Evolutionary conservation across 1,140 invertebrate species (phyloP).

Genomic region (Monomorium pharaonis): DNA sequence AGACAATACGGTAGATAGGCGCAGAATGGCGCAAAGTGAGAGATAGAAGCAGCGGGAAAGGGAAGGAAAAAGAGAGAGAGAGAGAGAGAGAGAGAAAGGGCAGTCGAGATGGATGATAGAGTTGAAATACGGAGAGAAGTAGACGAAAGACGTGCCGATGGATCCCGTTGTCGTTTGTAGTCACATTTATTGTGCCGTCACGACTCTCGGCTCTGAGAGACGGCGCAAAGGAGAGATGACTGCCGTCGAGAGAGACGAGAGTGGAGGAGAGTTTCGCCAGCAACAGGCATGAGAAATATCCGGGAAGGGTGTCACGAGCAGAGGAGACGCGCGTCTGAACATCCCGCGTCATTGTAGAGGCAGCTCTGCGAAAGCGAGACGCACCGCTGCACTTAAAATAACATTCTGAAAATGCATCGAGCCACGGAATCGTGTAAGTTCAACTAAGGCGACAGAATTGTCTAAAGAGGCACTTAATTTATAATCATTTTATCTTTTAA

Average conservation of each 20-base stretch:
- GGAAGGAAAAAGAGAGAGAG: neutral
- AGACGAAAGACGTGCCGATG: slow-evolving; percentile 37
- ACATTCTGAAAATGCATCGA: slow-evolving; percentile 15
- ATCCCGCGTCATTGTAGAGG: neutral
- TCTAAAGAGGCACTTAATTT: neutral
- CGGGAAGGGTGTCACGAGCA: slow-evolving; percentile 58
- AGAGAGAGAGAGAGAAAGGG: too few relatives aligned
- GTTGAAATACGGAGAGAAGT: neutral
- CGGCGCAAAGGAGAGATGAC: neutral
- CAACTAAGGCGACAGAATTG: neutral
- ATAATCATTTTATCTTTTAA: too few relatives aligned
- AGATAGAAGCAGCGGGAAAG: neutral
- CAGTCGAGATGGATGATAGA: neutral
- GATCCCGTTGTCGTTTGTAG: slow-evolving; percentile 30
- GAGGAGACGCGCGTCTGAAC: slow-evolving; percentile 46
- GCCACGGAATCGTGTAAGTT: neutral
- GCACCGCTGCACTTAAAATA: slow-evolving; percentile 42
- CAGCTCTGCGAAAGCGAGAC: slow-evolving; percentile 8
- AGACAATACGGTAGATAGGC: slow-evolving; percentile 47
- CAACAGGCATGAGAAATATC: slow-evolving; percentile 41
- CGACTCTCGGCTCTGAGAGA: slow-evolving; percentile 9
- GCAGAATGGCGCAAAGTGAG: slow-evolving; percentile 18
- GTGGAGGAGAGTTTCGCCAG: slow-evolving; percentile 25
- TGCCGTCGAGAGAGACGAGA: slow-evolving; percentile 22
- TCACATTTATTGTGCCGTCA: slow-evolving; percentile 44